phyloP scores from a whole-genome alignment of 2,888 invertebrate genomes.

The Chydorus sphaericus region DNA sequence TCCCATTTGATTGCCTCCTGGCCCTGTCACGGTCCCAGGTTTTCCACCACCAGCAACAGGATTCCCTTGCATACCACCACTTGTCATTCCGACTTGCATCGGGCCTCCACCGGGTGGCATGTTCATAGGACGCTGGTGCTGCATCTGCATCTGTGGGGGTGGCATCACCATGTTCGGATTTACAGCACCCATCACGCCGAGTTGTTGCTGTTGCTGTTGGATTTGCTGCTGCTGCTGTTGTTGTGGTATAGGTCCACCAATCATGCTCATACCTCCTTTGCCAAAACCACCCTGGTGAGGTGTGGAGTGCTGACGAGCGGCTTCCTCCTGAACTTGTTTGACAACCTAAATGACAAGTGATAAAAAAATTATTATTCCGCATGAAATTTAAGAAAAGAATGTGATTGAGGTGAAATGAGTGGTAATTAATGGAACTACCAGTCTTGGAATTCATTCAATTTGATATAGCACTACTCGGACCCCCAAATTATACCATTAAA shows the following conservation, averaged over 20 bases:
- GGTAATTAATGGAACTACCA: neutral
- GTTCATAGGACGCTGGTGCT: conserved; percentile 24
- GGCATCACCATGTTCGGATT: conserved; percentile 34
- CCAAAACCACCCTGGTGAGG: conserved; percentile 57
- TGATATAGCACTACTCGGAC: neutral
- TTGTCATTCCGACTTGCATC: conserved; percentile 20
- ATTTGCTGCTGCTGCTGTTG: conserved; percentile 20
- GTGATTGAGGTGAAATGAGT: conserved; percentile 2
- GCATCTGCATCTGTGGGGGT: conserved; percentile 39
- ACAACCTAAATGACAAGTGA: conserved; percentile 19
- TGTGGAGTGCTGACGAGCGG: conserved; percentile 73
- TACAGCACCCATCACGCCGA: conserved; percentile 23
- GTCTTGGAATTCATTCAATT: neutral
- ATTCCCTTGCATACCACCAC: conserved; percentile 21
- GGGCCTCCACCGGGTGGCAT: conserved; percentile 21
- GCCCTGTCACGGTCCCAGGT: conserved; percentile 13
- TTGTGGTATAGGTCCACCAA: conserved; percentile 20
- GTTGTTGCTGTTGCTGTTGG: conserved; percentile 21
- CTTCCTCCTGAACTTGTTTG: conserved; percentile 67
- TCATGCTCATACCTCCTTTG: conserved; percentile 44
- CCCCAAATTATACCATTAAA: neutral
- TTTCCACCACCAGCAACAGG: conserved; percentile 15
- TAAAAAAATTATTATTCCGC: neutral
- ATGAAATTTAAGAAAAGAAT: neutral
- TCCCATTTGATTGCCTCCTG: conserved; percentile 4